Percentiles rank a stretch among this genome's conserved stretches.
These are phyloP conservation scores for Adelphocoris suturalis DNA, from an alignment of 2,888 invertebrate species.

Conservation along the genomic window DNA sequence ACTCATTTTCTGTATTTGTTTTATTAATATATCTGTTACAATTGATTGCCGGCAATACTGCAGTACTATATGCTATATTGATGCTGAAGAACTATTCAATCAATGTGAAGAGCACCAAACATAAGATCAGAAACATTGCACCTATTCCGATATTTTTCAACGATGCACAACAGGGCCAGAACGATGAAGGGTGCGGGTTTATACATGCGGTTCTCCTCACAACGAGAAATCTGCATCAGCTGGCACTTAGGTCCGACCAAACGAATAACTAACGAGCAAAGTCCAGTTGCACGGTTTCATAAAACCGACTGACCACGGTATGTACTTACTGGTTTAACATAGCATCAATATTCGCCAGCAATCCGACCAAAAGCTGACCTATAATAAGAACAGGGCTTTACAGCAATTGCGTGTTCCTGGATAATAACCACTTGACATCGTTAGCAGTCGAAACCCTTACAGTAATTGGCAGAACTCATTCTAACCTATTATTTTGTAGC, in stretches of 20 bases:
- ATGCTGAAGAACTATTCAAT: too few relatives aligned
- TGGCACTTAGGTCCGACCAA: not conserved
- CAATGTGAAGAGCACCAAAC: too few relatives aligned
- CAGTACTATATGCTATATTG: too few relatives aligned
- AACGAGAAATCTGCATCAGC: not conserved
- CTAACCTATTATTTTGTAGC: slow-evolving; percentile 62
- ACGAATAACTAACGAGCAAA: slow-evolving; percentile 52
- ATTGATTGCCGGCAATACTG: too few relatives aligned
- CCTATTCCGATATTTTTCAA: too few relatives aligned
- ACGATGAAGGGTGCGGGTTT: too few relatives aligned
- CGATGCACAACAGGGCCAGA: too few relatives aligned
- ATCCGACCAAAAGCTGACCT: slow-evolving; percentile 9
- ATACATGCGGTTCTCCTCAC: not conserved
- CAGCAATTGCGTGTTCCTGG: slow-evolving; percentile 43
- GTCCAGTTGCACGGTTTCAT: not conserved
- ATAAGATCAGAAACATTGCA: too few relatives aligned
- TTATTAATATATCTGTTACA: too few relatives aligned
- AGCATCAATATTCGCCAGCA: not conserved
- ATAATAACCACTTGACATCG: slow-evolving; percentile 59
- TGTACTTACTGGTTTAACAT: too few relatives aligned
- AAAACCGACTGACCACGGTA: too few relatives aligned
- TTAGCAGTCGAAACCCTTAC: slow-evolving; percentile 47
- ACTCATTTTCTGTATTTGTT: too few relatives aligned
- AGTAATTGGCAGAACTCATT: slow-evolving; percentile 64
- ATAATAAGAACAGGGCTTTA: slow-evolving; percentile 9